Base-by-base conservation (phyloP, 2,113 vertebrate species). In the Ornithorhynchus anatinus region DNA sequence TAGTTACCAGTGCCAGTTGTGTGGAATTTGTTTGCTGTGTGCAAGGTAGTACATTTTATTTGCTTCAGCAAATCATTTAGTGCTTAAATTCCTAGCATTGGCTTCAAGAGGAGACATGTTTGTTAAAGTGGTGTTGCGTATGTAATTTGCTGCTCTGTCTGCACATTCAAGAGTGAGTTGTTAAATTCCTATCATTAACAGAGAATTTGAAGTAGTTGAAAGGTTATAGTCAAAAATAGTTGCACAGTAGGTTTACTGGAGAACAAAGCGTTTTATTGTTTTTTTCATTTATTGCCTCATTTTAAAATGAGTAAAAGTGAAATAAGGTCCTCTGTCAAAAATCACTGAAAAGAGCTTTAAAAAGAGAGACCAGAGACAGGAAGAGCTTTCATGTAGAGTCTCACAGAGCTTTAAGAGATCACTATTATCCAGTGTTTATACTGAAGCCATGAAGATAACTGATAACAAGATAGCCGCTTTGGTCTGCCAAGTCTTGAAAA, bases 31-130 rank as follows among this genome's bases (percentile, higher is more conserved):
- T 80, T 88, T 88, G 43, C 38, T 66, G 23, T 76, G 59, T 73
- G 50, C 60, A 62, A 54, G 35, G 48, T 59, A 22, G 22, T 69
- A 42, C 59, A 69, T 22, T 57, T 37, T 67, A 5, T 40, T 75
- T 65, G 59, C 23, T 68, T 69, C 16, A 53, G 51, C 53, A 82
- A 84, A 53, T 72, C 59, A 47, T 36, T 67, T 81, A 59, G 42
- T 29, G 17, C 45, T 75, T 81, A 39, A 64, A 39, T 86, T 86
- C 47, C 19, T 83, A 56, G 53, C 72, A 44, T 67, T 80, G 16
- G 15, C 53, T 79, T 67, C 10, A 3, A 14, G 42, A 38, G 74
- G 73, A 73, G 45, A 60, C 52, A 64, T 8, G 11, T 44, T 37
- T 54, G 38, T 75, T 45, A 50, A 57, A 43, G 3, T 10, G 43